Conservation (phyloP, 2,797 vertebrate species). For the Neostethus bicornis region DNA sequence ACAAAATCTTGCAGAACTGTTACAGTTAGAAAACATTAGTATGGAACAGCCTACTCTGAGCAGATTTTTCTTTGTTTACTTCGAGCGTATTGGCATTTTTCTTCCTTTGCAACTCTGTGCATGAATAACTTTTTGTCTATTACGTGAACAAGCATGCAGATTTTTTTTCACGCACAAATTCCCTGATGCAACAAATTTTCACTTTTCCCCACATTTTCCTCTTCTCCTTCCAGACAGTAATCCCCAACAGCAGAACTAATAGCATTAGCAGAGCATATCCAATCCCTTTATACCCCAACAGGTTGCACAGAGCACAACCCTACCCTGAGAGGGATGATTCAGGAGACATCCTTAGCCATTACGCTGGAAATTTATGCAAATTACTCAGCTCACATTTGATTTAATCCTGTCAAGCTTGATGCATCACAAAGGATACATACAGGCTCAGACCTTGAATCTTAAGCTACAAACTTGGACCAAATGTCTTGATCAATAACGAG, state of each 20-base stretch:
- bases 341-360: conserved; percentile 65
- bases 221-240: conserved; percentile 71
- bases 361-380: conserved; percentile 34
- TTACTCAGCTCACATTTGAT: conserved; percentile 16
- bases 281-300: conserved; percentile 67
- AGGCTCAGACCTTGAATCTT: too few species aligned
- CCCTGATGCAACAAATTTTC: conserved; percentile 47
- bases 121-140: conserved; percentile 33
- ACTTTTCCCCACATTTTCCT: conserved; percentile 61
- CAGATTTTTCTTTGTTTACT: conserved; percentile 35
- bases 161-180: conserved; percentile 41
- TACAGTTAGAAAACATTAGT: conserved; percentile 59
- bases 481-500: too few species aligned
- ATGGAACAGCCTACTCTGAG: conserved; percentile 49
- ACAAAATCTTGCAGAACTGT: conserved; percentile 53
- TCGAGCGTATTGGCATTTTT: neutral
- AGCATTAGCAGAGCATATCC: conserved; percentile 76
- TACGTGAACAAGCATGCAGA: conserved; percentile 52
- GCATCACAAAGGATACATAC: conserved; percentile 19
- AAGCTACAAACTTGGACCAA: too few species aligned
- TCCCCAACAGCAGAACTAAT: conserved; percentile 72
- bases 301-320: conserved; percentile 56
- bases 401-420: too few species aligned
- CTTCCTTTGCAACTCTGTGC: conserved; percentile 23
- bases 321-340: conserved; percentile 48